Percentiles rank a stretch among this genome's conserved stretches.
Evolutionary conservation across 1,140 invertebrate species (phyloP).

Genomic region (Dolichoris vasculosae): DNA sequence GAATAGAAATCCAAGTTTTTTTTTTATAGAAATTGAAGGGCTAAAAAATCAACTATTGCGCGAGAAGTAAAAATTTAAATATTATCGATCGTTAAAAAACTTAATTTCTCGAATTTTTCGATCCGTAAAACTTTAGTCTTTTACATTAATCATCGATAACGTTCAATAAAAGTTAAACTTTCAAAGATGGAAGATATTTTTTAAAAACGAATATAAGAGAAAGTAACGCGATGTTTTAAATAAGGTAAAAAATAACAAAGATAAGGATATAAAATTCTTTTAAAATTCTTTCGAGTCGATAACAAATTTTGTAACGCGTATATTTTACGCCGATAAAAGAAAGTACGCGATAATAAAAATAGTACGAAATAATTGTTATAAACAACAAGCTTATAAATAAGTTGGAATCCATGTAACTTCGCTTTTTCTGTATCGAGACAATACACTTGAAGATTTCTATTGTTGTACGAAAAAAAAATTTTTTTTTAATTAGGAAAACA

Average conservation of each 20-base stretch:
- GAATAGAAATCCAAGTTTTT: not conserved
- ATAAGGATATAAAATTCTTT: too few species aligned
- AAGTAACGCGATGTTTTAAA: too few species aligned
- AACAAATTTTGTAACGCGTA: too few species aligned
- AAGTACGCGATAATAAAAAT: not conserved
- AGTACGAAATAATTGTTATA: not conserved
- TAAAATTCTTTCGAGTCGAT: too few species aligned
- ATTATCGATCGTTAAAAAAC: not conserved
- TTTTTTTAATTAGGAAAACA: too few species aligned
- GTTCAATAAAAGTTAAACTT: not conserved
- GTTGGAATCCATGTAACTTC: not conserved
- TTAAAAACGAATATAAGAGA: too few species aligned
- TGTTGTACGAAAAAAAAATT: too few species aligned
- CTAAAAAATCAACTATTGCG: too few species aligned
- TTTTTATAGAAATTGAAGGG: not conserved
- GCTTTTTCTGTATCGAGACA: not conserved
- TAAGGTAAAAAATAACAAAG: too few species aligned
- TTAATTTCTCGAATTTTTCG: not conserved
- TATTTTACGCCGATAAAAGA: too few species aligned
- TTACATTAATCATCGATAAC: not conserved
- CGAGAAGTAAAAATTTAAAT: too few species aligned
- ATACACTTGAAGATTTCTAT: not conserved
- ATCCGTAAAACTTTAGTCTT: not conserved
- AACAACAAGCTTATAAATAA: not conserved
- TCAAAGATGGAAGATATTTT: not conserved